Conservation (phyloP, 2,113 vertebrate genomes). For the Pelodiscus sinensis region DNA sequence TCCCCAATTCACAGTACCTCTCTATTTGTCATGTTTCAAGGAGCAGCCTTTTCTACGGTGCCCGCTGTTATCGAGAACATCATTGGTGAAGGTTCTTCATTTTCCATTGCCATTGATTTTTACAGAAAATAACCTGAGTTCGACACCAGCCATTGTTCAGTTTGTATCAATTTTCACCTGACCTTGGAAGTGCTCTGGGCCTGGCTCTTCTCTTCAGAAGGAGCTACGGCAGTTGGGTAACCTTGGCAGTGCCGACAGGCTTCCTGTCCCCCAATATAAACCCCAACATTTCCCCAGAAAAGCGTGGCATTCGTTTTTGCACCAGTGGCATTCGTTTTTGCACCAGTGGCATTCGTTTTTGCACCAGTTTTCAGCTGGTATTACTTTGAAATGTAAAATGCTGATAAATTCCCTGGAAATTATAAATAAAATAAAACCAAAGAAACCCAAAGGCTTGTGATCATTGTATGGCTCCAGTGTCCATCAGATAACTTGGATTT, state of each 20-base stretch:
- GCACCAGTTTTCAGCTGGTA: background rate
- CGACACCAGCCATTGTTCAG: background rate
- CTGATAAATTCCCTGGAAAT: background rate
- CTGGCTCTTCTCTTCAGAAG: background rate
- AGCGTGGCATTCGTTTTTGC: background rate
- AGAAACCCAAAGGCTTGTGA: background rate
- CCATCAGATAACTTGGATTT: accelerated
- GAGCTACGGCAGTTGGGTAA: background rate
- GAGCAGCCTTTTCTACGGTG: background rate
- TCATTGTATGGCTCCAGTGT: accelerated
- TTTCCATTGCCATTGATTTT: background rate
- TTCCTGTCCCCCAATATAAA: background rate
- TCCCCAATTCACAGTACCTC: background rate
- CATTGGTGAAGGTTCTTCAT: background rate
- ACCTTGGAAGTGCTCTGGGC: background rate
- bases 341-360: background rate
- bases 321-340: too few species aligned
- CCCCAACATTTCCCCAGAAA: background rate
- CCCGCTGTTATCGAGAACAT: background rate
- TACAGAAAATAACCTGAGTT: background rate
- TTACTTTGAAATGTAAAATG: background rate
- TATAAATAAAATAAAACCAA: background rate
- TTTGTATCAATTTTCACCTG: background rate
- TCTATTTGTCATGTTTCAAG: background rate
- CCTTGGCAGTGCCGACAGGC: background rate